phyloP scores from a whole-genome alignment of 92 coral and sea anemone species.

The Scolanthus callimorphus region DNA sequence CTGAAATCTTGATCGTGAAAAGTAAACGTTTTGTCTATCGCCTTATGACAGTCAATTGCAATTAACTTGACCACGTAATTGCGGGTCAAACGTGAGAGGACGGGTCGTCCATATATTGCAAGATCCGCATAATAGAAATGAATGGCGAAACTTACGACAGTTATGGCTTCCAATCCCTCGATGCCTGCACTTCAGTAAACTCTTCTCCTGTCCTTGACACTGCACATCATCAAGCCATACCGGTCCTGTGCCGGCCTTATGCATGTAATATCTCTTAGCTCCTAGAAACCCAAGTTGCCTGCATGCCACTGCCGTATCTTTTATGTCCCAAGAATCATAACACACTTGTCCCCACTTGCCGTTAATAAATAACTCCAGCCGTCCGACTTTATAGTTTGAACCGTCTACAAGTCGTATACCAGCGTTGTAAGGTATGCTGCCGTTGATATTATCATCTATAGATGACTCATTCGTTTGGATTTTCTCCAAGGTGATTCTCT shows the following conservation, averaged over 20 bases:
- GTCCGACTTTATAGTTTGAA: slow-evolving; percentile 38
- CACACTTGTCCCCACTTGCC: slow-evolving; percentile 77
- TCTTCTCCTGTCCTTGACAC: slow-evolving; percentile 51
- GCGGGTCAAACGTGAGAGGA: too few species aligned
- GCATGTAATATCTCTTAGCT: slow-evolving; percentile 37
- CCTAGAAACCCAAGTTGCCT: slow-evolving; percentile 68
- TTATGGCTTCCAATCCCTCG: slow-evolving; percentile 42
- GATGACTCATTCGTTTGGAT: slow-evolving; percentile 21
- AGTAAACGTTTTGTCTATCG: too few species aligned
- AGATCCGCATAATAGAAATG: background rate
- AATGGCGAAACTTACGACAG: slow-evolving; percentile 41
- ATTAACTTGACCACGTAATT: too few species aligned
- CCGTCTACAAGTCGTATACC: slow-evolving; percentile 64
- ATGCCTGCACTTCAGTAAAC: slow-evolving; percentile 38
- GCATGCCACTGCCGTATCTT: slow-evolving; percentile 58
- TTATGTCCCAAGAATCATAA: slow-evolving; percentile 37
- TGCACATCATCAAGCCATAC: slow-evolving; percentile 57
- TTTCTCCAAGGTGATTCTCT: slow-evolving; percentile 29
- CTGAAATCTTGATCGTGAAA: too few species aligned
- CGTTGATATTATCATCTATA: slow-evolving; percentile 18
- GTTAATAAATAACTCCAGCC: slow-evolving; percentile 51
- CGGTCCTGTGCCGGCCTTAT: slow-evolving; percentile 41
- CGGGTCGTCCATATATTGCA: background rate
- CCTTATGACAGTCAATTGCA: too few species aligned
- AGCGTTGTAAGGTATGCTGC: slow-evolving; percentile 26